Base-by-base conservation (phyloP, 2,888 invertebrate species). In the Automeris io region DNA sequence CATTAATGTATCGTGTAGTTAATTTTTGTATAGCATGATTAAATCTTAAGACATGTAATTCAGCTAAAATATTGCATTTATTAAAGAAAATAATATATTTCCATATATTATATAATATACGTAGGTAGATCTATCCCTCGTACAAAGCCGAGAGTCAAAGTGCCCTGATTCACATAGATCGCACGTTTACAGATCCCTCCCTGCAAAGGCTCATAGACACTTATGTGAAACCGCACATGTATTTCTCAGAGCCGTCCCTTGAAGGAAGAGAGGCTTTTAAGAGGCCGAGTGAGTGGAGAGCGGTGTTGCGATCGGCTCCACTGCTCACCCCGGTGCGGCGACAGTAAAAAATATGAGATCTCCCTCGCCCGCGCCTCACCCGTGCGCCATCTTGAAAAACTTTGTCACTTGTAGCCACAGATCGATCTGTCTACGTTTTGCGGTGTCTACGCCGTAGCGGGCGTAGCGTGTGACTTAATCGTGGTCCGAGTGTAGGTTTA, bases 291-390 rank as follows among this genome's bases (percentile, higher is more conserved):
- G 74, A 78, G 85, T 86, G 85, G 85, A 85, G 83, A 85, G 80
- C 65, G 70, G 52, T 86, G 86, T 86, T 61, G 75, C 85, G 86
- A 85, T 86, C 79, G 77, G 85, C 86, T 85, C 62, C 73, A 74
- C 62, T 85, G 85, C 85, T 82, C 86, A 85, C 80, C 86, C 86
- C 76, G 74, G 68, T 76, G 85, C 76, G 74, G 68, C 77, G 85
- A 86, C 85, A 83, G 83, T 83, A 85, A 86, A 85, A 86, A 85
- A 86, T 86, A 82, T 85, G 83, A 82, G 79, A 82, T 82, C 82
- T 72, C 76, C 70, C 58, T 32, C 47, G 18, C 36, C 43, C 42
- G 47, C 54, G 54, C 59, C 54, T 57, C 62, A 59, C 60, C 63
- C 53, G 49, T 58, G 64, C 81, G 82, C 82, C 82, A 82, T 82